A percentile compares a stretch with the other conserved stretches of the same genome.
Evolutionary conservation across 2,888 invertebrate species (phyloP).

Genomic region (Eulithis testata): DNA sequence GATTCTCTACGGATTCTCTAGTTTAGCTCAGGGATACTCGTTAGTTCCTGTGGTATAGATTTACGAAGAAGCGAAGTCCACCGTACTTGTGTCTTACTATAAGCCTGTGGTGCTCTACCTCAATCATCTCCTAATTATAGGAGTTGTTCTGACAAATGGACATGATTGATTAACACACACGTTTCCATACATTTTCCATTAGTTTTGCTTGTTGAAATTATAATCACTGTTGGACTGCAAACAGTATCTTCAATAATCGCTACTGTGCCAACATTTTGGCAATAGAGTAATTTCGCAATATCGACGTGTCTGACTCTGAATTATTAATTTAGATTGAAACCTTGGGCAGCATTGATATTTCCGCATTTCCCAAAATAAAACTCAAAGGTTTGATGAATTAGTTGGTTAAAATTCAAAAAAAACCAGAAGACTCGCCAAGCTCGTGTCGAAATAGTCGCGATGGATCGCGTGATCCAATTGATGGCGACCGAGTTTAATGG

Average conservation of each 20-base stretch:
- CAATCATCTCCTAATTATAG: neutral
- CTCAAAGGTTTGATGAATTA: neutral
- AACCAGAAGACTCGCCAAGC: neutral
- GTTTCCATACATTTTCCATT: neutral
- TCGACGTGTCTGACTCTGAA: neutral
- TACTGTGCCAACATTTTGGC: slow-evolving; percentile 7
- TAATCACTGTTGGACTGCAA: neutral
- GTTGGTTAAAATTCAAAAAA: too few species aligned
- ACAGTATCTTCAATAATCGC: neutral
- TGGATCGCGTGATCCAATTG: neutral
- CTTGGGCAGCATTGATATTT: neutral
- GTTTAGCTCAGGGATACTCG: too few species aligned
- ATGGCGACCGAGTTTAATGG: neutral
- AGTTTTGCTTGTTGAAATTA: slow-evolving; percentile 1
- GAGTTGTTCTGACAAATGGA: neutral
- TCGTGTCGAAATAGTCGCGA: neutral
- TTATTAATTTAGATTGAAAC: slow-evolving; percentile 1
- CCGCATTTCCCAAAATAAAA: neutral
- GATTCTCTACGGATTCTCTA: too few species aligned
- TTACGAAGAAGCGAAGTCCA: too few species aligned
- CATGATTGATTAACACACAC: neutral
- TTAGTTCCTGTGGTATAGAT: too few species aligned
- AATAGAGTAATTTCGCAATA: slow-evolving; percentile 11
- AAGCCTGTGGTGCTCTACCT: neutral
- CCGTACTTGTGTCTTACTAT: too few species aligned